Evolutionary conservation across 2,113 vertebrate genomes (phyloP).

Genomic region (Corythornis madagascariensis): DNA sequence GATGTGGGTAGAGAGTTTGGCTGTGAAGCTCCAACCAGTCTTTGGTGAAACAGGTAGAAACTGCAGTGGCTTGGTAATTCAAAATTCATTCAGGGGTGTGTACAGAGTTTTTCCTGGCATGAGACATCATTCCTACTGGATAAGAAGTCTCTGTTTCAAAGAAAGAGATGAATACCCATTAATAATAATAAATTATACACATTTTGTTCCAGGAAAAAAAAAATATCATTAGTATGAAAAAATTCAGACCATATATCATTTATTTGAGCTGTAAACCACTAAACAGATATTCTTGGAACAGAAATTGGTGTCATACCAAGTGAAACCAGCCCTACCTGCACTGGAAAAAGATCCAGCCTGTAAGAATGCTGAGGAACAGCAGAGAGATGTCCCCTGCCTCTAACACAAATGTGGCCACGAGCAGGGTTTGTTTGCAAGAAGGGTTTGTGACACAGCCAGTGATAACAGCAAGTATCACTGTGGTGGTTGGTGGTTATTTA

Average conservation of each 20-base stretch:
- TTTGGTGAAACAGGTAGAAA: background rate
- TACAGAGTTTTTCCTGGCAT: background rate
- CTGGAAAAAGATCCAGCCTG: background rate
- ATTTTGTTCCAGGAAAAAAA: background rate
- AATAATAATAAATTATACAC: background rate
- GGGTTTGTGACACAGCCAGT: background rate
- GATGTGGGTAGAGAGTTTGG: background rate
- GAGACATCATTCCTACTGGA: background rate
- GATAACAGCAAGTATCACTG: background rate
- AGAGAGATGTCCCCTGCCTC: background rate
- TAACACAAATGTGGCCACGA: no score
- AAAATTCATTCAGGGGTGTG: background rate
- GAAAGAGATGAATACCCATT: background rate
- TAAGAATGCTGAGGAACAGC: background rate
- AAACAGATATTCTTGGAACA: background rate
- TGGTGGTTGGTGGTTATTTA: background rate
- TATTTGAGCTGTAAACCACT: background rate
- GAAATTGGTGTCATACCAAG: background rate
- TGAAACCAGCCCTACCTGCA: background rate
- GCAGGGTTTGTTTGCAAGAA: no score
- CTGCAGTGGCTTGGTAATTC: background rate
- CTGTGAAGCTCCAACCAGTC: background rate
- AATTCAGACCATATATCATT: background rate
- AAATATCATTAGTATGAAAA: background rate
- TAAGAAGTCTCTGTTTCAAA: background rate